These are phyloP conservation scores for Cyprinodon diabolis DNA, from an alignment of 2,797 vertebrate genomes.

Conservation along the genomic window DNA sequence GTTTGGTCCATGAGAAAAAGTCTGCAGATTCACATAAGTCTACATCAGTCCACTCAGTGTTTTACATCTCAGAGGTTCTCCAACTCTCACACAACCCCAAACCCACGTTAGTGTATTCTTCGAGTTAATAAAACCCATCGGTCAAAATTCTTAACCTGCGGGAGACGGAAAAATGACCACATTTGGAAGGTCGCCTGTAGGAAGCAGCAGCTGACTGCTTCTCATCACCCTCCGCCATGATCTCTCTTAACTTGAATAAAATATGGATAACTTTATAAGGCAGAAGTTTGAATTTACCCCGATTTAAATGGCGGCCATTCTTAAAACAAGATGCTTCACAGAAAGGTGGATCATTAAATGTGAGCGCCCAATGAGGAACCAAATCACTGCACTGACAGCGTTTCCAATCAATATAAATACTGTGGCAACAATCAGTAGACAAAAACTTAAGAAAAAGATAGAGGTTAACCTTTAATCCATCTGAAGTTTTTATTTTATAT, in stretches of 20 bases:
- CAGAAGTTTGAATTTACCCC: conserved; percentile 28
- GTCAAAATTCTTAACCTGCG: conserved; percentile 30
- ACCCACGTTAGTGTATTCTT: conserved; percentile 70
- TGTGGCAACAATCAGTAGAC: conserved; percentile 68
- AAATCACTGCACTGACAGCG: conserved; percentile 43
- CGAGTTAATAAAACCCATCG: conserved; percentile 48
- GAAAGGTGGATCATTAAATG: conserved; percentile 20
- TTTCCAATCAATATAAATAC: conserved; percentile 65
- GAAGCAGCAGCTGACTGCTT: conserved; percentile 33
- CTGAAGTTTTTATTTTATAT: conserved; percentile 64
- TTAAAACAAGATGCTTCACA: conserved; percentile 8
- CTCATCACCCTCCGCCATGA: conserved; percentile 30
- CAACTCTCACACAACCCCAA: conserved; percentile 15
- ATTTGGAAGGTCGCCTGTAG: conserved; percentile 32
- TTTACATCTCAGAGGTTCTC: conserved; percentile 34
- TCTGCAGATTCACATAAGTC: conserved; percentile 70
- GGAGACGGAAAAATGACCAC: conserved; percentile 48
- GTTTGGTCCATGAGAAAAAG: conserved; percentile 83
- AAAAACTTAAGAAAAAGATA: conserved; percentile 67
- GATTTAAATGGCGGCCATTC: conserved; percentile 13
- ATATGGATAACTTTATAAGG: conserved; percentile 39
- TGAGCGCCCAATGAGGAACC: conserved; percentile 10
- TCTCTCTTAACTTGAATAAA: conserved; percentile 59
- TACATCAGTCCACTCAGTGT: conserved; percentile 42
- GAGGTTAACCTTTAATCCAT: conserved; percentile 71